Percentiles rank a stretch among this genome's conserved stretches.
Conservation (phyloP, 64 coral and sea anemone genomes). For the Exaiptasia diaphana region DNA sequence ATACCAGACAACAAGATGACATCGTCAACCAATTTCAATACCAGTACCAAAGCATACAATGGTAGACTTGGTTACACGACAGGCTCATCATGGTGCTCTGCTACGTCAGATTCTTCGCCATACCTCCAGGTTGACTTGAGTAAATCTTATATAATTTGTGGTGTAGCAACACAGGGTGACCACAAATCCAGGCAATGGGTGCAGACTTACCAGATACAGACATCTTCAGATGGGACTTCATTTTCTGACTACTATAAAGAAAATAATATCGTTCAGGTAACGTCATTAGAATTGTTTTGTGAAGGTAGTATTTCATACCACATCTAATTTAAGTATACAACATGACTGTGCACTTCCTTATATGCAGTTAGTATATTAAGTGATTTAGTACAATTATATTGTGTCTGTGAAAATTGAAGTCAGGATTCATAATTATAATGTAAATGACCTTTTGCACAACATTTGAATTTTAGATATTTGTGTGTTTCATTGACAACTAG, state of each 20-base stretch:
- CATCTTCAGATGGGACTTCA: conserved; percentile 8
- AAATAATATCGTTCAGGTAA: not conserved
- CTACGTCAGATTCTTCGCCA: conserved; percentile 27
- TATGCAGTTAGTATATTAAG: too few species aligned
- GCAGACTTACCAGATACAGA: conserved; percentile 22
- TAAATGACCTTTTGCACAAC: too few species aligned
- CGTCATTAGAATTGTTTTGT: not conserved
- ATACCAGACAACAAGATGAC: conserved; percentile 6
- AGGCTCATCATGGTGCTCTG: conserved; percentile 64
- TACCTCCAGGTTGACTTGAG: conserved; percentile 63
- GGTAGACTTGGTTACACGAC: conserved; percentile 19
- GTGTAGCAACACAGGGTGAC: conserved; percentile 61
- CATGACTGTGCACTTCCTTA: too few species aligned
- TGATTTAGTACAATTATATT: too few species aligned
- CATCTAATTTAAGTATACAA: too few species aligned
- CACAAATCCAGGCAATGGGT: conserved; percentile 49
- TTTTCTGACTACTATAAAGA: conserved; percentile 39
- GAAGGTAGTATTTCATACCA: too few species aligned
- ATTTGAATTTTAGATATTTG: too few species aligned
- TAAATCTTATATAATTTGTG: conserved; percentile 36
- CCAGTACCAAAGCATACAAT: conserved; percentile 11
- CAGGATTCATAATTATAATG: too few species aligned
- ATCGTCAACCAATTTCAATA: conserved; percentile 5
- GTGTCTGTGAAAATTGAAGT: too few species aligned
- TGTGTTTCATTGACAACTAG: too few species aligned